phyloP scores from a whole-genome alignment of 2,113 vertebrate species.

The Puma concolor region DNA sequence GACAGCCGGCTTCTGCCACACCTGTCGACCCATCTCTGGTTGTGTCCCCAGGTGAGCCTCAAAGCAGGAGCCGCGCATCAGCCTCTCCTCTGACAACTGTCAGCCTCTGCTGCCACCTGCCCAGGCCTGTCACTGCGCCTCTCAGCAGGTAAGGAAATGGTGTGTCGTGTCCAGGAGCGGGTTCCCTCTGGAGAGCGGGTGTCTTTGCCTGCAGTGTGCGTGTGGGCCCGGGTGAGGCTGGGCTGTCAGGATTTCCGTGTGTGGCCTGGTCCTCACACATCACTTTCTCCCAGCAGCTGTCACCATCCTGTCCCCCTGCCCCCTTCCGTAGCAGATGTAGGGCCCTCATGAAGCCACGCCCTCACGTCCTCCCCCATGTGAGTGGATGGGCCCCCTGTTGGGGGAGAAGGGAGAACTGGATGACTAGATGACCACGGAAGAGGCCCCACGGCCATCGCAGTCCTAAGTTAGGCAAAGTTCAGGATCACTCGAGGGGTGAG shows the following conservation, averaged over 20 bases:
- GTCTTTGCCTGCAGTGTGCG: fast-evolving
- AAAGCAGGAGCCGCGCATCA: neutral
- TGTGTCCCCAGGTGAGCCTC: constrained; percentile 58
- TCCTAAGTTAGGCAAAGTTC: neutral
- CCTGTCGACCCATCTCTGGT: neutral
- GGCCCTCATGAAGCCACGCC: neutral
- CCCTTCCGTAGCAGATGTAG: neutral
- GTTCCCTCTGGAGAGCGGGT: neutral
- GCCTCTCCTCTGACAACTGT: neutral
- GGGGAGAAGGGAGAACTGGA: fast-evolving
- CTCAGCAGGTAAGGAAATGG: constrained; percentile 63
- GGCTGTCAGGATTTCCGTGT: fast-evolving
- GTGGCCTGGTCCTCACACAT: no score
- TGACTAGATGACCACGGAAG: no score
- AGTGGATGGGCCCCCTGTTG: fast-evolving
- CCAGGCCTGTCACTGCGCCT: neutral
- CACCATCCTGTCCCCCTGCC: no score
- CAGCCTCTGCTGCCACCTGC: neutral
- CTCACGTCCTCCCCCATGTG: neutral
- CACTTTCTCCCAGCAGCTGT: fast-evolving
- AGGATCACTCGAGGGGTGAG: neutral
- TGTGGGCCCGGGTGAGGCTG: neutral
- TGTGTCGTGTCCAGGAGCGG: fast-evolving
- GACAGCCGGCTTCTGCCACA: fast-evolving
- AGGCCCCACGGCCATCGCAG: neutral